These are phyloP conservation scores for Leucophenga maculata DNA, from an alignment of 2,888 invertebrate species.

Conservation along the genomic window DNA sequence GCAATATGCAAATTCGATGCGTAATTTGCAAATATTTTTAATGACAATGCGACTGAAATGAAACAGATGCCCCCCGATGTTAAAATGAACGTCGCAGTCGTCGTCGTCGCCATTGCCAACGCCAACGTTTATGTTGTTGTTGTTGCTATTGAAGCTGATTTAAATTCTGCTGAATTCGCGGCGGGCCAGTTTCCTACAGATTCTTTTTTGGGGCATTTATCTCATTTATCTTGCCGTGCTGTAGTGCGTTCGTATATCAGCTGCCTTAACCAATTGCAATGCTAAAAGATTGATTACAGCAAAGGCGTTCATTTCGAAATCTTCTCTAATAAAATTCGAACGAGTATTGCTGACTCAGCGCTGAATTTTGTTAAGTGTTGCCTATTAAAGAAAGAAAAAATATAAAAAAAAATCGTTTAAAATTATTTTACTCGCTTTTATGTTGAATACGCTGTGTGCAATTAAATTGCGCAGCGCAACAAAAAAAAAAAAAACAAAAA, in stretches of 20 bases:
- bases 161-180: no score
- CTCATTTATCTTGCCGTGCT: neutral
- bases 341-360: slow-evolving; percentile 19
- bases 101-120: no score
- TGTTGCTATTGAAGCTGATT: no score
- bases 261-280: slow-evolving; percentile 16
- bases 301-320: slow-evolving; percentile 51
- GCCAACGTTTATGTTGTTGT: no score
- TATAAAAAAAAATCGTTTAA: slow-evolving; percentile 53
- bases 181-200: neutral
- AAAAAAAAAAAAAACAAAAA: no score
- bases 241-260: neutral
- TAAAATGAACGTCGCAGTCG: neutral
- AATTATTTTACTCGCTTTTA: slow-evolving; percentile 35
- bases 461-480: slow-evolving; percentile 56
- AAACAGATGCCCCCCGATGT: slow-evolving; percentile 60
- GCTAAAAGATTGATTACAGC: slow-evolving; percentile 53
- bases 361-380: slow-evolving; percentile 48
- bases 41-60: slow-evolving; percentile 64
- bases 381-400: slow-evolving; percentile 46
- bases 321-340: slow-evolving; percentile 34
- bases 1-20: slow-evolving; percentile 45
- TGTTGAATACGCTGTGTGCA: slow-evolving; percentile 50
- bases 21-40: slow-evolving; percentile 41
- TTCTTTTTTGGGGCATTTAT: slow-evolving; percentile 1